A percentile compares a stretch with the other conserved stretches of the same genome.
phyloP scores from a whole-genome alignment of 2,113 vertebrate species.

The Formicarius rufipectus region DNA sequence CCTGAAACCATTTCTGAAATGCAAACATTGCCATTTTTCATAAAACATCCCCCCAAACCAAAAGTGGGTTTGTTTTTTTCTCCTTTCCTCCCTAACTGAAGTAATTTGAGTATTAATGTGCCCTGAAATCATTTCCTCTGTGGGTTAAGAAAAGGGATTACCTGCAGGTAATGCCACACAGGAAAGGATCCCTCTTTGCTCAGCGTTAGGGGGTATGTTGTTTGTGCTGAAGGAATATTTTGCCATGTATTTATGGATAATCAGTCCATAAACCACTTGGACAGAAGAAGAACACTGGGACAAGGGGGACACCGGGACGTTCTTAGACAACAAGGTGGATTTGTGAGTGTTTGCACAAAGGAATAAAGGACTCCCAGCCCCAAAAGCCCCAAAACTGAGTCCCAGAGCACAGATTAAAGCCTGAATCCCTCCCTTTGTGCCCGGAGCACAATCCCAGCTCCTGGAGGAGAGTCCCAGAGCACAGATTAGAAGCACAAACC shows the following conservation, averaged over 20 bases:
- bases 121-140: not conserved
- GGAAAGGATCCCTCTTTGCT: not conserved
- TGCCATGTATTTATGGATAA: not conserved
- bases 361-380: not conserved
- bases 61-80: not conserved
- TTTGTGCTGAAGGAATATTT: not conserved
- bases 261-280: not conserved
- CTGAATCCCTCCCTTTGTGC: no score
- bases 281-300: not conserved
- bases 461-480: no score
- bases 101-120: not conserved
- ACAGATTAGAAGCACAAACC: no score
- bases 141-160: not conserved
- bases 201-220: not conserved
- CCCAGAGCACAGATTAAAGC: not conserved
- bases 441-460: no score
- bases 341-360: not conserved
- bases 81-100: not conserved
- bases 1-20: not conserved
- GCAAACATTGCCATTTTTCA: not conserved
- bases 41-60: not conserved
- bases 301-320: not conserved
- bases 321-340: not conserved
- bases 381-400: not conserved
- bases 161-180: not conserved